These are phyloP conservation scores for Pocillopora damicornis DNA, from an alignment of 64 coral and sea anemone genomes.

Conservation along the genomic window DNA sequence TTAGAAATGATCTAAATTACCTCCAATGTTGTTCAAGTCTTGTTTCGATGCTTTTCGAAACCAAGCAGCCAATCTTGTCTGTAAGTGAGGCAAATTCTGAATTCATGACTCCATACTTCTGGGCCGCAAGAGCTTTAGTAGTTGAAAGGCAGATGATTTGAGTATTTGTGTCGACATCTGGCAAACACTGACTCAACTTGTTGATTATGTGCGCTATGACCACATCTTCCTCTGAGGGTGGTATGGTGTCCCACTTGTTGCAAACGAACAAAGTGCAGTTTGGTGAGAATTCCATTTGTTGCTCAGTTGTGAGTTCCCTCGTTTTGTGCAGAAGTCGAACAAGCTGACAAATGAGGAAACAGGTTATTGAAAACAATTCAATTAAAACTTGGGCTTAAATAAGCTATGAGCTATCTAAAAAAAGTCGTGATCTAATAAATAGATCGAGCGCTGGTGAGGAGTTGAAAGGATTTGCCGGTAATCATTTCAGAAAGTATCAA, in stretches of 20 bases:
- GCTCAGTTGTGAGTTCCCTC: constrained; percentile 29
- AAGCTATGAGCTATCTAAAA: too few species aligned
- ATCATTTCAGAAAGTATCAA: too few species aligned
- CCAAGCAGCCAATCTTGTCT: constrained; percentile 1
- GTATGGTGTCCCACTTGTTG: constrained; percentile 28
- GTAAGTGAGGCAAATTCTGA: constrained; percentile 10
- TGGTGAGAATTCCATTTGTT: constrained; percentile 46
- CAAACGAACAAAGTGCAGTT: constrained; percentile 24
- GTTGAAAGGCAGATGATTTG: constrained; percentile 41
- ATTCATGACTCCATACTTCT: constrained; percentile 17
- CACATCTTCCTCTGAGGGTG: neutral
- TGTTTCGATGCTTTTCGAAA: constrained; percentile 26
- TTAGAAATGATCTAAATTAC: neutral
- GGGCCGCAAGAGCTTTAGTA: constrained; percentile 2
- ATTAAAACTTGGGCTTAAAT: too few species aligned
- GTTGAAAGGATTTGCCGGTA: too few species aligned
- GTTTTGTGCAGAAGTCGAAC: constrained; percentile 22
- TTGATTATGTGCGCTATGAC: constrained; percentile 11
- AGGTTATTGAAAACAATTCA: too few species aligned
- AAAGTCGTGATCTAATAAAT: too few species aligned
- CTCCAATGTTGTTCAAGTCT: constrained; percentile 32
- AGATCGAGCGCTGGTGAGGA: too few species aligned
- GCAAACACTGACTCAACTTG: constrained; percentile 24
- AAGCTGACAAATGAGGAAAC: constrained; percentile 3
- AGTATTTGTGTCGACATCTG: constrained; percentile 10